Evolutionary conservation across 2,113 vertebrate genomes (phyloP).

Genomic region (Strix aluco): DNA sequence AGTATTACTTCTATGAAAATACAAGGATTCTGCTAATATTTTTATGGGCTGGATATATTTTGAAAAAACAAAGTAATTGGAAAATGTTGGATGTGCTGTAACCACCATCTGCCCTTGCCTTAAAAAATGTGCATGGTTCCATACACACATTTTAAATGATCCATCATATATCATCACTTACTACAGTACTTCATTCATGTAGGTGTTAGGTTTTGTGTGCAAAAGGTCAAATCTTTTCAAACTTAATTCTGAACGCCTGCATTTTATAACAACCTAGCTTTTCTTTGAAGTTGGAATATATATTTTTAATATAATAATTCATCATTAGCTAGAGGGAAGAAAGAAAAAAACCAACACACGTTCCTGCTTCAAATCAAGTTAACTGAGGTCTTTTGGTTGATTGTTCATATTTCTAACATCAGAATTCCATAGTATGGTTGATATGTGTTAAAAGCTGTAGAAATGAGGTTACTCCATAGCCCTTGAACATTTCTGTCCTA

Average conservation of each 20-base stretch:
- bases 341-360: not conserved
- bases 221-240: conserved; percentile 56
- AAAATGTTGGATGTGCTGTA: conserved; percentile 55
- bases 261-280: conserved; percentile 19
- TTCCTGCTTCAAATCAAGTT: conserved; percentile 11
- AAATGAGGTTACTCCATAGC: not conserved
- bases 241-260: conserved; percentile 15
- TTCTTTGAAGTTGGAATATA: conserved; percentile 20
- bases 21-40: conserved; percentile 12
- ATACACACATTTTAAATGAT: conserved; percentile 38
- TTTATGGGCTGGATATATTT: conserved; percentile 44
- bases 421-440: not conserved
- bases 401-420: not conserved
- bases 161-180: conserved; percentile 68
- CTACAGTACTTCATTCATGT: conserved; percentile 61
- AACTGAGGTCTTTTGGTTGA: not conserved
- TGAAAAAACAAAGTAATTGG: conserved; percentile 56
- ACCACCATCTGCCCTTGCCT: conserved; percentile 24
- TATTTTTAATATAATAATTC: conserved; percentile 57
- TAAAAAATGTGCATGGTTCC: conserved; percentile 50
- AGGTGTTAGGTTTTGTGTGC: conserved; percentile 61
- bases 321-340: conserved; percentile 30
- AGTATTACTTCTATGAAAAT: not conserved
- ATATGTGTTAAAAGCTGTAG: not conserved
- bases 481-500: not conserved